Base-by-base conservation (phyloP, 2,888 invertebrate genomes). In the Scaptomyza caliginosa region DNA sequence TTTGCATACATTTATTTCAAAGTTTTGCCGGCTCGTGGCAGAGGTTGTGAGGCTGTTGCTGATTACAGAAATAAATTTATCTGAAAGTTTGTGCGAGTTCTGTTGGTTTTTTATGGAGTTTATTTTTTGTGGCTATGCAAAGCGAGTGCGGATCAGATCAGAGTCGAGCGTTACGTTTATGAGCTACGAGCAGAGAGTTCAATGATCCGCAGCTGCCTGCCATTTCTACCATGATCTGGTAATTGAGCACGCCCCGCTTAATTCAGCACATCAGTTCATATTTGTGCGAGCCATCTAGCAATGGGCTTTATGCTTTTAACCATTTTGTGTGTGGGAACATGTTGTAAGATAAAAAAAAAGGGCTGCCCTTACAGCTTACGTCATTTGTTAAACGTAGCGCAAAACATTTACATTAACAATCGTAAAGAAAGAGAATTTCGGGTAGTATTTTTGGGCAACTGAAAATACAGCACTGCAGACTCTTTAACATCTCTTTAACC, bases 31-130 rank as follows among this genome's bases (percentile, higher is more conserved):
- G 7, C 26, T 45, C n/a, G n/a, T 13, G 10, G 30, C 10, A 19
- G 4, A 21, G 13, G 2, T 30, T 56, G 51, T 8, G 46, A 28
- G 34, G 42, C 54, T 39, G 43, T 36, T 24, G 64, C 51, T 73
- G 74, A 71, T 88, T 86, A 69, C 77, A 82, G 60, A 71, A 59
- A 71, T 66, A 74, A 24, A 65, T 74, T 70, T 67, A 66, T 54
- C 42, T 39, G 51, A 60, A 74, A 63, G 65, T 70, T 60, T 79
- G 62, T 75, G 86, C 86, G 64, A 86, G 78, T 64, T 79, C 55
- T 36, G 19, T 28, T 24, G 3, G 28, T 11, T 32, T 19, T 17
- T 63, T 38, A 2, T 49, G 34, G n/a, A n/a, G 28, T 51, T 42
- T 63, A n/a, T 50, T 34, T 16, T 34, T 34, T 74, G 43, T 46